Conservation (phyloP, 2,113 vertebrate species). For the Platycercus adscitus region DNA sequence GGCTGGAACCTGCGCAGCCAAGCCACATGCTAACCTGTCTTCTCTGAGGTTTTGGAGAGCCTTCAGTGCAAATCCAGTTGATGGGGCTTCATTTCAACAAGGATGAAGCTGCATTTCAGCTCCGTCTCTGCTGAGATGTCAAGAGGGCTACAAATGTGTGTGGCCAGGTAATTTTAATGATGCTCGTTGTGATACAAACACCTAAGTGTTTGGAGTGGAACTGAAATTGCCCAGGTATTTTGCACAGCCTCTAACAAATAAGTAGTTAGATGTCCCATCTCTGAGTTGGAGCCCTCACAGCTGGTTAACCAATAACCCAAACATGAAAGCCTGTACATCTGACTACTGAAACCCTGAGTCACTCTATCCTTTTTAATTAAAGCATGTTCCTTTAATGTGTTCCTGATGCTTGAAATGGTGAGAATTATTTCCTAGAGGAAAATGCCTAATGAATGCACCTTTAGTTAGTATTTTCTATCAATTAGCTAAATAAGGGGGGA, state of each 20-base stretch:
- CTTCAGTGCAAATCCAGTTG: background rate
- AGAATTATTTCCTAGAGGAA: conserved; percentile 30
- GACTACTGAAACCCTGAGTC: conserved; percentile 29
- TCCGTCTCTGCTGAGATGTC: background rate
- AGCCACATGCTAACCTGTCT: background rate
- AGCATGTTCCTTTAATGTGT: background rate
- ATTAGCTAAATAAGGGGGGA: background rate
- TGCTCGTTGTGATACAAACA: background rate
- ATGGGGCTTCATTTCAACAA: background rate
- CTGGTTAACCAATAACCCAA: background rate
- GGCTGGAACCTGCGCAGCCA: background rate
- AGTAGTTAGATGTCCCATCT: background rate
- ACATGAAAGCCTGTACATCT: conserved; percentile 21
- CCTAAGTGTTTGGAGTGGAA: background rate
- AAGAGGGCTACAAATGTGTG: background rate
- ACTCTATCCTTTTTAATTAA: conserved; percentile 50
- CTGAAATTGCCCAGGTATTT: background rate
- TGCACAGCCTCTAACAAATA: background rate
- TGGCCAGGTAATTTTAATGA: background rate
- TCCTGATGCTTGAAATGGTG: background rate
- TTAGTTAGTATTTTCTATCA: background rate
- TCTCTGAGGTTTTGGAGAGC: background rate
- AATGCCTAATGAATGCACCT: background rate
- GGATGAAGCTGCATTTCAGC: background rate
- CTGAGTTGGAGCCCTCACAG: background rate